These are phyloP conservation scores for Sturnira hondurensis DNA, from an alignment of 2,113 vertebrate species.

Conservation along the genomic window DNA sequence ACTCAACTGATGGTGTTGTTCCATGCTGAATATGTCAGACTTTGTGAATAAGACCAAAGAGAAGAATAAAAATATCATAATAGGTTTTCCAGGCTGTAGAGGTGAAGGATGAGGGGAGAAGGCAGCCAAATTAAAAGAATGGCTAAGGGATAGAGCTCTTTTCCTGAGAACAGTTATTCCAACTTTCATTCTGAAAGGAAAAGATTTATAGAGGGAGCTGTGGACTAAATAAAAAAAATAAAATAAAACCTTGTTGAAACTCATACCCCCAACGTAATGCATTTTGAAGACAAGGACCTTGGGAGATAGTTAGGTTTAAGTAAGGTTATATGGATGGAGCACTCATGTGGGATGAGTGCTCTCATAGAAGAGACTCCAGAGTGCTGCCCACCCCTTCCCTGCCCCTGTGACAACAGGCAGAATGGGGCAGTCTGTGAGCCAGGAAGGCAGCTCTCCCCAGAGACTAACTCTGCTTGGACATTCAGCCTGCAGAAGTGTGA, in stretches of 20 bases:
- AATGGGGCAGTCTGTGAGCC: rapidly evolving
- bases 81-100: neutral
- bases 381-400: rapidly evolving
- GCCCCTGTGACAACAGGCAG: neutral
- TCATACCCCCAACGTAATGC: rapidly evolving
- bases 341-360: neutral
- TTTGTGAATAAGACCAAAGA: neutral
- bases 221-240: neutral
- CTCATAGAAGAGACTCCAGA: neutral
- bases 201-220: neutral
- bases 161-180: neutral
- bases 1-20: rapidly evolving
- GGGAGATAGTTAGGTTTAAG: neutral
- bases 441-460: neutral
- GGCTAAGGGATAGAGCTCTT: neutral
- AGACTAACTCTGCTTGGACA: neutral
- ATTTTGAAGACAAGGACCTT: neutral
- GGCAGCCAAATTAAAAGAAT: neutral
- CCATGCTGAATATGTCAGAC: neutral
- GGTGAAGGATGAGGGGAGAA: neutral
- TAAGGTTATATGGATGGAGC: neutral
- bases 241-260: neutral
- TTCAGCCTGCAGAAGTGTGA: neutral
- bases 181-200: neutral
- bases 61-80: neutral